These are phyloP conservation scores for Drosophila ohnishii DNA, from an alignment of 1,140 invertebrate genomes.

Conservation along the genomic window DNA sequence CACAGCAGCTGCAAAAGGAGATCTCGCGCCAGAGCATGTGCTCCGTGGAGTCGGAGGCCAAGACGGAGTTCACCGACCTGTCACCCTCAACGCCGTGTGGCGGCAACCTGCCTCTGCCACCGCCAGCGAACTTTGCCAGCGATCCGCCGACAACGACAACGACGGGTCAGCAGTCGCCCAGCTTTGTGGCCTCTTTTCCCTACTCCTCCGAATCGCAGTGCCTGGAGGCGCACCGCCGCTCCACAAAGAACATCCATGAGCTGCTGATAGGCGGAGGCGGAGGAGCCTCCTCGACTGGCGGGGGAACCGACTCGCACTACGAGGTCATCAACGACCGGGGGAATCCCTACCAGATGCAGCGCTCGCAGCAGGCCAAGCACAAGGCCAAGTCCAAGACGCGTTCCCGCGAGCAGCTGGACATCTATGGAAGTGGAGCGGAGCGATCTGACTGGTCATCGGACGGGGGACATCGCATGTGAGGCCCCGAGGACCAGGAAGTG, in stretches of 20 bases:
- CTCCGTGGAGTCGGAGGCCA: slow-evolving; percentile 81
- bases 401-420: slow-evolving; percentile 66
- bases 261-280: slow-evolving; percentile 79
- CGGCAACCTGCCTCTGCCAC: slow-evolving; percentile 45
- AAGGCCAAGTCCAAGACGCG: slow-evolving; percentile 66
- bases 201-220: slow-evolving; percentile 82
- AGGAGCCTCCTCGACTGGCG: slow-evolving; percentile 1
- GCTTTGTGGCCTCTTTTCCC: slow-evolving; percentile 77
- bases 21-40: slow-evolving; percentile 85
- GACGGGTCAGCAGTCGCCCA: slow-evolving; percentile 47
- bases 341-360: slow-evolving; percentile 54
- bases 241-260: slow-evolving; percentile 80
- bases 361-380: slow-evolving; percentile 53
- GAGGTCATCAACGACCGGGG: slow-evolving; percentile 66
- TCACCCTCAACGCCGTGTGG: slow-evolving; percentile 80
- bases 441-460: slow-evolving; percentile 68
- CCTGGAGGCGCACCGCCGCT: slow-evolving; percentile 79
- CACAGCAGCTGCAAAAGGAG: slow-evolving; percentile 83
- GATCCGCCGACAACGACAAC: slow-evolving; percentile 49
- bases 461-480: slow-evolving; percentile 69
- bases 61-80: slow-evolving; percentile 82
- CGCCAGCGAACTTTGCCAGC: slow-evolving; percentile 68
- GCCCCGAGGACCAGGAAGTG: slow-evolving; percentile 46
- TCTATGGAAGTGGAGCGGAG: slow-evolving; percentile 52
- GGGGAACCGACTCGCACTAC: slow-evolving; percentile 46